phyloP scores from a whole-genome alignment of 1,140 invertebrate genomes.

The Zaprionus vittiger region DNA sequence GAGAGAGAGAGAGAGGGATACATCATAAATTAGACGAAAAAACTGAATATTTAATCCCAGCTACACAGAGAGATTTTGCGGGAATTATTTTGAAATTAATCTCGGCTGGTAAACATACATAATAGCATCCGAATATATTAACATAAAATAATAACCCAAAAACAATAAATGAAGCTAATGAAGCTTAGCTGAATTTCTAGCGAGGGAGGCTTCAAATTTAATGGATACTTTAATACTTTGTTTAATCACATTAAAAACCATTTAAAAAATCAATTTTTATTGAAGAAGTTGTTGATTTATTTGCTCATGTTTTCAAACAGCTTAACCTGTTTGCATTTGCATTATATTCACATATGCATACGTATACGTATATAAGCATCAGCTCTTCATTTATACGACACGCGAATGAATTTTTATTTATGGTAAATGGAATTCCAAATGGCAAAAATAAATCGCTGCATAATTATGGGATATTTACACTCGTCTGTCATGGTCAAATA shows the following conservation, averaged over 20 bases:
- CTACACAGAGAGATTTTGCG: not conserved
- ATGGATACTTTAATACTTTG: not conserved
- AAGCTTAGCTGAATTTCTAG: not conserved
- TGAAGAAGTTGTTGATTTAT: not conserved
- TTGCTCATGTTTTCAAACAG: not conserved
- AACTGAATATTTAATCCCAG: not conserved
- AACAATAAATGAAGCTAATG: constrained; percentile 3
- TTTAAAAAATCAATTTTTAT: not conserved
- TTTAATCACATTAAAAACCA: not conserved
- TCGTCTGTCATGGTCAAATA: constrained; percentile 1
- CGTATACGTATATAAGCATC: not conserved
- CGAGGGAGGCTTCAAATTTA: not conserved
- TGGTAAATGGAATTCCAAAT: not conserved
- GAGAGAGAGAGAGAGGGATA: not conserved
- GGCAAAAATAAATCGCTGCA: not conserved
- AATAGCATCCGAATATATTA: not conserved
- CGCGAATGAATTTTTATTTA: constrained; percentile 2
- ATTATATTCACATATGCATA: not conserved
- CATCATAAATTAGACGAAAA: not conserved
- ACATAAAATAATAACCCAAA: not conserved
- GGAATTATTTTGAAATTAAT: constrained; percentile 5
- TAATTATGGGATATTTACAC: constrained; percentile 10
- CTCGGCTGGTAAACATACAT: not conserved
- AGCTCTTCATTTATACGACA: not conserved
- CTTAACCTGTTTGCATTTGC: not conserved